Evolutionary conservation across 2,113 vertebrate species (phyloP).

Genomic region (Argyrosomus japonicus): DNA sequence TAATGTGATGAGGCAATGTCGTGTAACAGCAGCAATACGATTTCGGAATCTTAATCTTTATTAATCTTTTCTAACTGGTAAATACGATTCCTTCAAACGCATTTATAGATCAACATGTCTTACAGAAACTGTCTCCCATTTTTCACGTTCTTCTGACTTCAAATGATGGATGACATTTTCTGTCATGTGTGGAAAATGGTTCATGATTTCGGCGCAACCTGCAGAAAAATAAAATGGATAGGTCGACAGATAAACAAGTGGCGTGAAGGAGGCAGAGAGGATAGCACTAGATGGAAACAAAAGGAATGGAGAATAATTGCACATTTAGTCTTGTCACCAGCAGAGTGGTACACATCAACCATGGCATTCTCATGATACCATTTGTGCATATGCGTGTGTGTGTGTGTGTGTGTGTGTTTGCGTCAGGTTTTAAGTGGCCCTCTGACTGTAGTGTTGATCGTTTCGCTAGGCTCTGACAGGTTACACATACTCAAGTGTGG

Average conservation of each 20-base stretch:
- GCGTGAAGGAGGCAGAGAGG: conserved; percentile 51
- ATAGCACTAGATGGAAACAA: conserved; percentile 62
- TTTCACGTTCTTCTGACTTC: neutral
- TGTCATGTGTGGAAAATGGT: conserved; percentile 43
- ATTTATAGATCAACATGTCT: neutral
- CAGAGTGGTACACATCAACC: conserved; percentile 55
- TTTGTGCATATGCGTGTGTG: conserved; percentile 25
- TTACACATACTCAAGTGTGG: conserved; percentile 50
- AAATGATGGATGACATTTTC: conserved; percentile 29
- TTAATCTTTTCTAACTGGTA: neutral
- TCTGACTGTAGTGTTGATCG: conserved; percentile 72
- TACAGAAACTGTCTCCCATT: neutral
- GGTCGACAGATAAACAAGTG: conserved; percentile 61
- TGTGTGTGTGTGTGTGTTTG: conserved; percentile 15
- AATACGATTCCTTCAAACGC: conserved; percentile 7
- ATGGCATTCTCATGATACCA: conserved; percentile 51
- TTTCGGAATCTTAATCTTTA: conserved; percentile 7
- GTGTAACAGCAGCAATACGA: neutral
- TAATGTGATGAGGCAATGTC: conserved; percentile 5
- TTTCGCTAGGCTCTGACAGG: conserved; percentile 68
- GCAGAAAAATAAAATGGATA: conserved; percentile 40
- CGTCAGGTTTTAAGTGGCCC: conserved; percentile 75
- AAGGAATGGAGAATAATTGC: conserved; percentile 73
- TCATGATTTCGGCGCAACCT: conserved; percentile 33
- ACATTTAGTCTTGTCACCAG: conserved; percentile 70